Percentiles rank a stretch among this genome's conserved stretches.
phyloP scores from a whole-genome alignment of 1,140 invertebrate species.

The Cotesia vestalis region DNA sequence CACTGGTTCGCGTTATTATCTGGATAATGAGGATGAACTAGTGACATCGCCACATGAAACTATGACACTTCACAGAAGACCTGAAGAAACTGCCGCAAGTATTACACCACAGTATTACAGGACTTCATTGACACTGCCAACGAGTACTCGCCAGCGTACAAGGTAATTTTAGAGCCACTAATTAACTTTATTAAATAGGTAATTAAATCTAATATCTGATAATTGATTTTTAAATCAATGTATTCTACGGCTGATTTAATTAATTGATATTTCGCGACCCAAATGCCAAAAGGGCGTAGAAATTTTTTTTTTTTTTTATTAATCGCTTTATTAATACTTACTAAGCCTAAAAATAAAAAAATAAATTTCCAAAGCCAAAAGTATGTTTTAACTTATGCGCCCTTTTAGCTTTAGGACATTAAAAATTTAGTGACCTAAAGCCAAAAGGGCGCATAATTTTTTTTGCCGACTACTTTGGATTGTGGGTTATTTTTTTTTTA shows the following conservation, averaged over 20 bases:
- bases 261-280: constrained; percentile 24
- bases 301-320: no score
- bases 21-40: constrained; percentile 70
- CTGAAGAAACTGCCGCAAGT: constrained; percentile 61
- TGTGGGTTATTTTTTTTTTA: no score
- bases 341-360: no score
- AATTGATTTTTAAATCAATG: constrained; percentile 13
- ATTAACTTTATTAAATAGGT: constrained; percentile 8
- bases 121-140: constrained; percentile 75
- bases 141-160: constrained; percentile 71
- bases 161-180: constrained; percentile 58
- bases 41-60: constrained; percentile 71
- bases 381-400: no score
- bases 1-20: constrained; percentile 72
- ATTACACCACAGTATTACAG: constrained; percentile 69
- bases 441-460: no score
- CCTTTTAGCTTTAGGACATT: no score
- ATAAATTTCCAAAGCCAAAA: no score
- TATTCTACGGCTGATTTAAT: constrained; percentile 18
- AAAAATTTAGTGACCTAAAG: no score
- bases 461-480: no score
- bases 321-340: no score
- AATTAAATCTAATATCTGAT: background rate
- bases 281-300: background rate
- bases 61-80: constrained; percentile 76